A percentile compares a stretch with the other conserved stretches of the same genome.
These are phyloP conservation scores for Gallirallus australis DNA, from an alignment of 2,797 vertebrate species.

Conservation along the genomic window DNA sequence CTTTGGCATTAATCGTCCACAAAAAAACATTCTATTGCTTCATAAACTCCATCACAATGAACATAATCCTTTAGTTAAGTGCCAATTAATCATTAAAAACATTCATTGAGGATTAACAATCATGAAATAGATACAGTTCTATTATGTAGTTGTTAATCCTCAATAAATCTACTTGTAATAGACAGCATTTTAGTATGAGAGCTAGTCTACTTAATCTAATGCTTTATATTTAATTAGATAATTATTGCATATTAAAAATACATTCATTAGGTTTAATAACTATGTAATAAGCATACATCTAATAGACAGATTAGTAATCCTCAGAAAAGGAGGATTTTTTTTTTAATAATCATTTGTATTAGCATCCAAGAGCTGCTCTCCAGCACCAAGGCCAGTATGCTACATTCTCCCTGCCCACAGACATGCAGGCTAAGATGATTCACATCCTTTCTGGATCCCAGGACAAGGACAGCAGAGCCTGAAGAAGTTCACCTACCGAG, in stretches of 20 bases:
- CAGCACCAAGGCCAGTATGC: background rate
- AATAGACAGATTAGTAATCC: constrained; percentile 49
- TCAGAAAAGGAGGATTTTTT: background rate
- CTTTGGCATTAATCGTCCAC: constrained; percentile 40
- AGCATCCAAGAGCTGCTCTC: background rate
- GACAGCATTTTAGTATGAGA: constrained; percentile 61
- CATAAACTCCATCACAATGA: constrained; percentile 64
- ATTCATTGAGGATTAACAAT: constrained; percentile 72
- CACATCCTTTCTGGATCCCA: background rate
- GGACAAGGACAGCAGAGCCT: background rate
- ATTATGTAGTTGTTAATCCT: constrained; percentile 75
- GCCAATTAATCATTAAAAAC: constrained; percentile 78
- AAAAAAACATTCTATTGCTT: constrained; percentile 37
- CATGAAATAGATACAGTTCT: constrained; percentile 73
- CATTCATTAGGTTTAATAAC: constrained; percentile 61
- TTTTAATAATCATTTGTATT: constrained; percentile 1
- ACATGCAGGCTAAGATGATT: background rate
- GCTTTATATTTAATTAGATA: constrained; percentile 66
- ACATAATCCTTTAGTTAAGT: constrained; percentile 73
- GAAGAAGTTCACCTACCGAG: background rate
- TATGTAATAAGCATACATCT: constrained; percentile 51
- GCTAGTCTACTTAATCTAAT: constrained; percentile 65
- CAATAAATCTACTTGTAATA: constrained; percentile 76
- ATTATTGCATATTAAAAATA: constrained; percentile 70
- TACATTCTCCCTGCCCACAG: background rate